Base-by-base conservation (phyloP, 2,113 vertebrate species). In the Odontesthes bonariensis region DNA sequence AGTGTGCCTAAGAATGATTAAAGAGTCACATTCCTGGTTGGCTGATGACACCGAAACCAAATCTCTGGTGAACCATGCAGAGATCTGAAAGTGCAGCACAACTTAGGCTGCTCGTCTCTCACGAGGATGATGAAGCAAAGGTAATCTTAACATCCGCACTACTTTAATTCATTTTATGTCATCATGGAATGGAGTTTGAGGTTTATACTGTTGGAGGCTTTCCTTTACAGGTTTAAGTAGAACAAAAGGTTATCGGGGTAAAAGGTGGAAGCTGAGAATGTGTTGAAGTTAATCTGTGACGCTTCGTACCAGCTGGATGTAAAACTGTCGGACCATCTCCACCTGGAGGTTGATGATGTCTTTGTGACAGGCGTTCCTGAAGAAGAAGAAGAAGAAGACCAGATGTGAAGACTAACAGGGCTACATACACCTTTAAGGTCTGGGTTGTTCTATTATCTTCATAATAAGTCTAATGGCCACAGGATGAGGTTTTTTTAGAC, bases 261-360 rank as follows among this genome's bases (percentile, higher is more conserved):
- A 12, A 42, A 42, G 9, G 8, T 42, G 40, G 40, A 42, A 42
- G 40, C 9, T 14, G 42, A 14, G 42, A 44, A 27, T 27, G 27
- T 27, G 27, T 27, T 38, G 35, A 49, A 19, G 46, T 49, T 49
- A 6, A 8, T 49, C 17, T n/a, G 17, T 2, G 5, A n/a, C 6
- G 46, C 46, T 49, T 7, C 46, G 2, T 95, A 99, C 98, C 96
- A 98, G 78, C 79, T 99, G 97, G 88, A 98, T 94, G 88, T 98
- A 98, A 88, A 99, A 99, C 86, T 99, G 98, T 46, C 96, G 96
- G 73, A 99, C 95, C 97, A 99, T 99, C 91, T 99, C 98, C 81
- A 99, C 95, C 94, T 99, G 98, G 33, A 99, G 94, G 93, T 99
- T 98, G 83, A 99, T 94, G 71, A 99, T 95, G 88, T 99, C 98